phyloP scores from a whole-genome alignment of 2,113 vertebrate species.

The Bubo bubo region DNA sequence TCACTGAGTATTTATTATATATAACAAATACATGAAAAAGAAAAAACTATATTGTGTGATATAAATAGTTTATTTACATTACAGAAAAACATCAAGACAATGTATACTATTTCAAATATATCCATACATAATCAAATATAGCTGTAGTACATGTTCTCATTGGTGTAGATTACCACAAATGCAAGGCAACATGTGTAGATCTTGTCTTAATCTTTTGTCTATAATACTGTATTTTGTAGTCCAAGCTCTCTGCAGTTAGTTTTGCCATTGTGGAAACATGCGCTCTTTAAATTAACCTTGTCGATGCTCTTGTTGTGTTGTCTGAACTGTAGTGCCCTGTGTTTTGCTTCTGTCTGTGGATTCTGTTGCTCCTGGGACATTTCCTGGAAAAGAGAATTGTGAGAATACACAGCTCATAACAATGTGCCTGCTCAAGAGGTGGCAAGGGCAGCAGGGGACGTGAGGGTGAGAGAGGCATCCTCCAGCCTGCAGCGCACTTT shows the following conservation, averaged over 20 bases:
- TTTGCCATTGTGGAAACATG: slow-evolving; percentile 83
- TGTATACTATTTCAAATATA: slow-evolving; percentile 99
- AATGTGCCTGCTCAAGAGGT: neutral
- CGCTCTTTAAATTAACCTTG: slow-evolving; percentile 94
- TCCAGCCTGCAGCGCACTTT: rapidly evolving
- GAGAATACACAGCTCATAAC: neutral
- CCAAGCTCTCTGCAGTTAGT: slow-evolving; percentile 77
- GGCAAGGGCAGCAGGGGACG: rapidly evolving
- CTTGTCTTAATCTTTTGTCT: slow-evolving; percentile 83
- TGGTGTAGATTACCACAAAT: slow-evolving; percentile 99
- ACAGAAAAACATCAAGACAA: slow-evolving; percentile 99
- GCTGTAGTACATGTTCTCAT: slow-evolving; percentile 95
- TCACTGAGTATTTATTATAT: slow-evolving; percentile 89
- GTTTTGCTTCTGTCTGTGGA: slow-evolving; percentile 99
- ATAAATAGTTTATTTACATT: slow-evolving; percentile 99
- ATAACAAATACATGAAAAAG: slow-evolving; percentile 89
- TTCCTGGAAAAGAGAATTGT: slow-evolving; percentile 84
- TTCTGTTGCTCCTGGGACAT: slow-evolving; percentile 97
- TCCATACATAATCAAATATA: slow-evolving; percentile 98
- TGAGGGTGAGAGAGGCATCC: rapidly evolving
- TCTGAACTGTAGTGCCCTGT: slow-evolving; percentile 98
- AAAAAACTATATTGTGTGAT: slow-evolving; percentile 93
- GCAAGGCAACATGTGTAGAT: slow-evolving; percentile 99
- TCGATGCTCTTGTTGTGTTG: slow-evolving; percentile 98
- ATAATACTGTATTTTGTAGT: slow-evolving; percentile 81